These are phyloP conservation scores for Urophycis tenuis DNA, from an alignment of 2,797 vertebrate genomes.

Conservation along the genomic window DNA sequence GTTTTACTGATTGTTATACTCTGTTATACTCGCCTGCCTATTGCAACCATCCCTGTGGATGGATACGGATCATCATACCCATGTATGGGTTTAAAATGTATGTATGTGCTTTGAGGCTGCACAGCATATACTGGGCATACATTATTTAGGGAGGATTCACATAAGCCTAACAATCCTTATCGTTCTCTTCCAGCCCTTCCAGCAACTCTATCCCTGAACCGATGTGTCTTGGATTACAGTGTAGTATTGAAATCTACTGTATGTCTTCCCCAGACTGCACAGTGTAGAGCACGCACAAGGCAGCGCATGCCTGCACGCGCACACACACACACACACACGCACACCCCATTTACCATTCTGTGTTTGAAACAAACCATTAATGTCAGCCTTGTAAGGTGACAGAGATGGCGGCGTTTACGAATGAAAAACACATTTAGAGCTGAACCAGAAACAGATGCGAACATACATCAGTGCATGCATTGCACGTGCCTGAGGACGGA, in stretches of 20 bases:
- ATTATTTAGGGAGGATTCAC: too few species aligned
- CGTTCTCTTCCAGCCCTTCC: background rate
- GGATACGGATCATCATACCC: background rate
- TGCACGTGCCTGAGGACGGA: background rate
- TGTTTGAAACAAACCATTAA: background rate
- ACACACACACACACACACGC: too few species aligned
- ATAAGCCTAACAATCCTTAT: background rate
- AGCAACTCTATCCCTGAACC: background rate
- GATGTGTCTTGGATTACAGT: background rate
- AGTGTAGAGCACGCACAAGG: background rate
- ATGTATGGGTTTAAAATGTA: background rate
- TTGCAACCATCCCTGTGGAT: background rate
- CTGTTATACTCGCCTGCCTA: background rate
- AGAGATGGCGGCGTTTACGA: background rate
- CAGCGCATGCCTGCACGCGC: too few species aligned
- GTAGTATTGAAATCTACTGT: background rate
- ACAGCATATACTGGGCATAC: background rate
- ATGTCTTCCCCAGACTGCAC: background rate
- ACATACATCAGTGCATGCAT: slow-evolving; percentile 7
- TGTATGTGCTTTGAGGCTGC: background rate
- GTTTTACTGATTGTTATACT: background rate
- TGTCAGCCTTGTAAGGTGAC: background rate
- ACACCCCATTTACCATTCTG: background rate
- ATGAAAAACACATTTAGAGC: background rate
- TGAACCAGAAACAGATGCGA: background rate